Evolutionary conservation across 2,888 invertebrate species (phyloP), one percentile per base, ranked within the genome.

Genomic region (Hyposoter didymator): DNA sequence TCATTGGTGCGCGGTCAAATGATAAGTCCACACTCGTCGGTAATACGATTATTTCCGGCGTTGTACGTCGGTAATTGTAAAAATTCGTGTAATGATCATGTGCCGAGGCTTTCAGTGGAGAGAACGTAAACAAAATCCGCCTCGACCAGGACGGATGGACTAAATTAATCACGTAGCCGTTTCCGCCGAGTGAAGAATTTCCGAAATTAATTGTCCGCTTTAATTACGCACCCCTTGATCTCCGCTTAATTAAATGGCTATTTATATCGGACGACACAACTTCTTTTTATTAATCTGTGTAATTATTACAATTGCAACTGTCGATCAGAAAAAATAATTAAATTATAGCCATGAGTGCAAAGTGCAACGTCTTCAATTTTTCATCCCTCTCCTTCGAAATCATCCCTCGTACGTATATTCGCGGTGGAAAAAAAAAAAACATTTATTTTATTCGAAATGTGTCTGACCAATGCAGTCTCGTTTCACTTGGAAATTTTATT

Each of bases 21-120:
- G 82, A 76, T 82, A 82, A 76, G 82, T 76, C 39, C 79, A 73
- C 64, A 70, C 14, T 28, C 12, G n/a, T 14, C 32, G 19, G 43
- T 74, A 55, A 81, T 74, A 52, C 73, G 55, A 81, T 81, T 59
- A 82, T 52, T 76, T 76, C 49, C 82, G 39, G 10, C 28, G 45
- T 17, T 72, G 17, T 39, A 47, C 59, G 62, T 55, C n/a, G 10
- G n/a, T 73, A 17, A 64, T 80, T 78, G 19, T 39, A 66, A 80
- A 80, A 72, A 64, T 64, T 70, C 22, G 35, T 47, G 17, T n/a
- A 75, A 75, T 32, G 6, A 66, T 67, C 32, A 12, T 39, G 35
- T 35, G 76, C 17, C 10, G 76, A 32, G 14, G 35, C 35, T 35
- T 49, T 49, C 10, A 12, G 17, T 35, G 19, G 0, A 19, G 12